Base-by-base conservation (phyloP, 2,113 vertebrate genomes). In the Bambusicola thoracicus region DNA sequence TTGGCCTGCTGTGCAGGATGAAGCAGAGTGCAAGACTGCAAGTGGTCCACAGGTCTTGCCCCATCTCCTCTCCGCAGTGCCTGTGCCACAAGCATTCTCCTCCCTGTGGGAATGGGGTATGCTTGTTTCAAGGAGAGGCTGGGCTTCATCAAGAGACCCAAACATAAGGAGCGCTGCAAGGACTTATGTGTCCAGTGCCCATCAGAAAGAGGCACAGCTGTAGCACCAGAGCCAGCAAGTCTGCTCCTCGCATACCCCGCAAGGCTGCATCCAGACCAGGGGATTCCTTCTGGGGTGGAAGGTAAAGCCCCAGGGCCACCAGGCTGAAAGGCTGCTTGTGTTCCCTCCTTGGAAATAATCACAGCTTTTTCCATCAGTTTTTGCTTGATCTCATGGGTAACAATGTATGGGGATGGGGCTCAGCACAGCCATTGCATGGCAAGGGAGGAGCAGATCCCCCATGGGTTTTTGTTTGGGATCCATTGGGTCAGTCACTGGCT, bases 381-480 rank as follows among this genome's bases (percentile, higher is more conserved):
- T 86, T 81, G 32, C 29, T 36, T 41, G 68, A 66, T 14, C 49
- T 82, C n/a, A 29, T 51, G 79, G 53, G 13, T 66, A 76, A 78
- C n/a, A 68, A 38, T 0, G 10, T 43, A 49, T 0, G 10, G 30
- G 25, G 58, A n/a, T 12, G 49, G n/a, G 30, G 53, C 49, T 69
- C 58, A 75, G 38, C 46, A 16, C 59, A 32, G 65, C 6, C 41
- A 41, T 32, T 0, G 0, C 1, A 2, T 17, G 11, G 44, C 30
- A 10, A 2, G 5, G 41, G 6, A 83, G 51, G 6, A 83, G 51
- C 69, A 72, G 51, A 72, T 49, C 74, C 55, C 58, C 59, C 14
- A 55, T 27, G 53, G 2, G 16, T 32, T 46, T 32, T 46, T 63
- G 6, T 8, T 41, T 70, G 67, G 68, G 43, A 29, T 89, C 53